A percentile compares a stretch with the other conserved stretches of the same genome.
Conservation (phyloP, 1,140 invertebrate species). For the Drosophila dunni region DNA sequence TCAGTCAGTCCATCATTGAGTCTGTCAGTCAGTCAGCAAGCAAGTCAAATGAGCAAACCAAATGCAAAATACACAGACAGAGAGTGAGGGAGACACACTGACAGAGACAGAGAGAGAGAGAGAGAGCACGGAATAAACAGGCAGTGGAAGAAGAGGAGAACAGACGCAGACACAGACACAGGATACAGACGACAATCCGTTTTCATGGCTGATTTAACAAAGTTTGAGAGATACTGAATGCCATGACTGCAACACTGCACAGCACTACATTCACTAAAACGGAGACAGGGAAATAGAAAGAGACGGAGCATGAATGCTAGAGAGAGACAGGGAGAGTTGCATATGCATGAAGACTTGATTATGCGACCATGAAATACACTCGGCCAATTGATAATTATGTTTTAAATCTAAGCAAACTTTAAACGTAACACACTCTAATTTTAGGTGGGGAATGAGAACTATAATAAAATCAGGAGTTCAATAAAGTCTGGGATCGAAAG, state of each 20-base stretch:
- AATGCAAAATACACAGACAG: constrained; percentile 61
- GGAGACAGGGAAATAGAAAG: constrained; percentile 26
- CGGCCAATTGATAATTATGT: not conserved
- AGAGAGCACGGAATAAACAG: no score
- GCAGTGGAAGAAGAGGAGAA: not conserved
- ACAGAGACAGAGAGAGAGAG: not conserved
- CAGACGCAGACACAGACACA: constrained; percentile 23
- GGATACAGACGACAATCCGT: constrained; percentile 74
- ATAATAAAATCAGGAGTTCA: not conserved
- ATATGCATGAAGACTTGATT: not conserved
- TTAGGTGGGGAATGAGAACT: not conserved
- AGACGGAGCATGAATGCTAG: not conserved
- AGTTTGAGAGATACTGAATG: constrained; percentile 61
- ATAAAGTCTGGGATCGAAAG: not conserved
- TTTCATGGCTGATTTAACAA: constrained; percentile 82
- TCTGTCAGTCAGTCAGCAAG: constrained; percentile 45
- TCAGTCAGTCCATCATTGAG: constrained; percentile 22
- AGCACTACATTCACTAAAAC: constrained; percentile 16
- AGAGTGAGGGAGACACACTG: constrained; percentile 10
- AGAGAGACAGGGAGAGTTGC: not conserved
- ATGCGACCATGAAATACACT: constrained; percentile 24
- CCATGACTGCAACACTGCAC: constrained; percentile 32
- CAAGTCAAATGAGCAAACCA: constrained; percentile 75
- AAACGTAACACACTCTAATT: no score
- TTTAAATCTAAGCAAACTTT: no score